Evolutionary conservation across 2,888 invertebrate genomes (phyloP), one percentile per base, ranked within the genome.

Genomic region (Pycnomerus fuliginosus): DNA sequence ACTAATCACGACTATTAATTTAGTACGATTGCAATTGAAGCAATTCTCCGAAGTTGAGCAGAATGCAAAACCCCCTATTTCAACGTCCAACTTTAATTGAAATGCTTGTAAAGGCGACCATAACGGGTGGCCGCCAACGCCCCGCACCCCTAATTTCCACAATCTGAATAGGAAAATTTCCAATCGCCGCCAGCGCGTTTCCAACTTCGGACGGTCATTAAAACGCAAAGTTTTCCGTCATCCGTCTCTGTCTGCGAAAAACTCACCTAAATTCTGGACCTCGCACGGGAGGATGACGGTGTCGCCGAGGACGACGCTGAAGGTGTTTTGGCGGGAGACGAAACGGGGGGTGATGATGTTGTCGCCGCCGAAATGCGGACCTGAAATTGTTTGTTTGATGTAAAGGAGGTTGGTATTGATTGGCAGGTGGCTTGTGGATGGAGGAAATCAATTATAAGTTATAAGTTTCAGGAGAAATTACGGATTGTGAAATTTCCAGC

Each of bases 251-350:
- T 24, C 2, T 33, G 11, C 16, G 13, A 1, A 33, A n/a, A 8
- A 70, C 80, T 81, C 71, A 87, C 88, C 88, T 57, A 87, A 74
- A 68, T 88, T 85, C 67, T 87, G 86, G 7, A 88, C 87, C 71
- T 87, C 86, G 58, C 88, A 89, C 4, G 88, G 88, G 43, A 89
- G 72, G 31, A 85, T 79, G 33, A 89, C 76, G 0, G 87, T 86
- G 66, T 89, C 88, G 3, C 88, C 88, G 1, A 85, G 83, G 29
- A 87, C 85, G 0, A 85, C 86, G 54, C 86, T 76, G 73, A 85
- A 88, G 3, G 85, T 84, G 65, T 86, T 87, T 0, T 87, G 85
- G 14, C 84, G 76, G 0, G 87, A 85, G 52, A 87, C 70, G 66
- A 89, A 88, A 62, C 84, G 76, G 0, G 88, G 87, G 28, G 22